Base-by-base conservation (phyloP, 2,888 invertebrate genomes). In the Hypomecis punctinalis region DNA sequence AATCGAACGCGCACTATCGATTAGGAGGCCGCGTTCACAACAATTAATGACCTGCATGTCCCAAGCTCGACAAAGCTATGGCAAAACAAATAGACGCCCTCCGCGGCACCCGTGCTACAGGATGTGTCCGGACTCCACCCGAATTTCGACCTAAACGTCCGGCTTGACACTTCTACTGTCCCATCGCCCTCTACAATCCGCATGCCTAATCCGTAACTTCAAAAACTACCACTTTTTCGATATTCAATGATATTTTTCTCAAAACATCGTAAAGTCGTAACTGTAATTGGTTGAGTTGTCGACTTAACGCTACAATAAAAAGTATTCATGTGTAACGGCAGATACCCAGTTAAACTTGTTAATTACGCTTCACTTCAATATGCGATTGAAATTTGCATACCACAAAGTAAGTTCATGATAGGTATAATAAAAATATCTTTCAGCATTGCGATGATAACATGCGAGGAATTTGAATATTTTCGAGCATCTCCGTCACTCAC, bases 11-110 rank as follows among this genome's bases (percentile, higher is more conserved):
- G 84, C 85, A 83, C 89, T 92, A 93, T 93, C 92, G 92, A 93
- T 93, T 93, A 92, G 92, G 83, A 90, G 84, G 86, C 81, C 86
- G 89, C 90, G 91, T 89, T 91, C 90, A 90, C 91, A 89, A 91
- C 92, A 93, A 93, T 93, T 93, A 93, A 93, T 93, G 92, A 92
- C 92, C 91, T 92, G 92, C 89, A 91, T 92, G 92, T 90, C 91
- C 89, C 89, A 87, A 84, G 87, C 86, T 69, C 89, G 90, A 89
- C 92, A 91, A 91, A 91, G 91, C 92, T 91, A 91, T 89, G 90
- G 91, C 90, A 90, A 91, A 93, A 93, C 92, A 93, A 93, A 93
- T 91, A 92, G 91, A 90, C 85, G 89, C 82, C 81, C 82, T 81
- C 82, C 83, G 86, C 85, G 89, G 89, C 89, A 86, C 89, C 86